A percentile compares a stretch with the other conserved stretches of the same genome.
Evolutionary conservation across 2,113 vertebrate species (phyloP).

Genomic region (Herpetotheres cachinnans): DNA sequence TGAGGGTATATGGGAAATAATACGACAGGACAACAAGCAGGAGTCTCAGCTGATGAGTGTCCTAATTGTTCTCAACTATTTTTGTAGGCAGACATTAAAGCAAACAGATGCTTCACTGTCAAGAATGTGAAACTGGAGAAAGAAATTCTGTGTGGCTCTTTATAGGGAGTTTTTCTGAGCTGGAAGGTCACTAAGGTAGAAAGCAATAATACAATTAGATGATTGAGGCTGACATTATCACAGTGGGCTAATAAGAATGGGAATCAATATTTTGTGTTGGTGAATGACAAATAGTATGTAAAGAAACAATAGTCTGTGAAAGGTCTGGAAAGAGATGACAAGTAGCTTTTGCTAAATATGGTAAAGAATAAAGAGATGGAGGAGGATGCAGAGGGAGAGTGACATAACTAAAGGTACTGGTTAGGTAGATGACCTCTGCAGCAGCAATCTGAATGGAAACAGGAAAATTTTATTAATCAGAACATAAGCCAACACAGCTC

Average conservation of each 20-base stretch:
- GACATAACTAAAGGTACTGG: neutral
- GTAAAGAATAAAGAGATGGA: neutral
- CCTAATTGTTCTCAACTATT: neutral
- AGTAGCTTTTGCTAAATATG: neutral
- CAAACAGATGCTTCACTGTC: neutral
- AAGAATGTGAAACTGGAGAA: neutral
- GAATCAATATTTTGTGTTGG: neutral
- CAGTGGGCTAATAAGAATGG: neutral
- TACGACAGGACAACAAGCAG: neutral
- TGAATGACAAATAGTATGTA: neutral
- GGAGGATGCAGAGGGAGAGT: neutral
- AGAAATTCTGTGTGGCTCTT: neutral
- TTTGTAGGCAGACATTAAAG: neutral
- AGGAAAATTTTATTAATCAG: neutral
- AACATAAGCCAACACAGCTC: neutral
- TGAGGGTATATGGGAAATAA: neutral
- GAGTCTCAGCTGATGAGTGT: neutral
- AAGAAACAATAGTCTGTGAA: neutral
- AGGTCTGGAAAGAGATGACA: neutral
- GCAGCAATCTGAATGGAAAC: neutral
- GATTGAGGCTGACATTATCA: neutral
- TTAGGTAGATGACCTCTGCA: neutral
- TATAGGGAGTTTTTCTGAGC: neutral
- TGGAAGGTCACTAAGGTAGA: neutral
- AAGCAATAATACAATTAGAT: neutral